These are phyloP conservation scores for Anolis carolinensis DNA, from an alignment of 2,113 vertebrate species.

Conservation along the genomic window DNA sequence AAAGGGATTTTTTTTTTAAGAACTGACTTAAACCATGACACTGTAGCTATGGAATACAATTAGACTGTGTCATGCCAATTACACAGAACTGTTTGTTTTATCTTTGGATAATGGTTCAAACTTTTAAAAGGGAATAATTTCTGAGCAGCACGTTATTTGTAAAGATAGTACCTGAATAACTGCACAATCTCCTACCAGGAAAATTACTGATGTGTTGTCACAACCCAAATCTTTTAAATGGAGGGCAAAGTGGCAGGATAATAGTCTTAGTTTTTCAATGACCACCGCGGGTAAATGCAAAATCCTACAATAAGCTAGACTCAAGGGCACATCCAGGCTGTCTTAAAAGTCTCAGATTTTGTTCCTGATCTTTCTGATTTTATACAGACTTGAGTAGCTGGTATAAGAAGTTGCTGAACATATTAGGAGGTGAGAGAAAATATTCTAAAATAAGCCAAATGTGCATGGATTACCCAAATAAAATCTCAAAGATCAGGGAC, in stretches of 20 bases:
- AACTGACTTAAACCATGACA: background rate
- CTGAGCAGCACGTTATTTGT: background rate
- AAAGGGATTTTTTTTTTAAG: background rate
- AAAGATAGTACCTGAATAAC: background rate
- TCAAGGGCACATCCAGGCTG: no score
- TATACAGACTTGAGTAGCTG: no score
- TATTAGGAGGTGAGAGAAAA: no score
- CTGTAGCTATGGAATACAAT: background rate
- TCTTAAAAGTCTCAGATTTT: no score
- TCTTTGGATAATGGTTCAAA: background rate
- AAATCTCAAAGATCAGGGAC: no score
- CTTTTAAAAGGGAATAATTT: background rate
- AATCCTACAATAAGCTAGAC: background rate
- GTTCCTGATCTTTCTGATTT: no score
- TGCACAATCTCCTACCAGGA: background rate
- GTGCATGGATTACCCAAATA: no score
- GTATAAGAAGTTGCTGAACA: no score
- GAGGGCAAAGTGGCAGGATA: background rate
- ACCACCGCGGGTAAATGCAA: background rate
- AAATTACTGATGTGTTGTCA: background rate
- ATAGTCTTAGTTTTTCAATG: background rate
- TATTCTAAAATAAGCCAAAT: no score
- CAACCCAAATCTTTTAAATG: background rate
- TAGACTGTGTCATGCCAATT: background rate
- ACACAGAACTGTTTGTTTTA: background rate